phyloP scores from a whole-genome alignment of 2,797 vertebrate species.

The Enteromius radiatus region DNA sequence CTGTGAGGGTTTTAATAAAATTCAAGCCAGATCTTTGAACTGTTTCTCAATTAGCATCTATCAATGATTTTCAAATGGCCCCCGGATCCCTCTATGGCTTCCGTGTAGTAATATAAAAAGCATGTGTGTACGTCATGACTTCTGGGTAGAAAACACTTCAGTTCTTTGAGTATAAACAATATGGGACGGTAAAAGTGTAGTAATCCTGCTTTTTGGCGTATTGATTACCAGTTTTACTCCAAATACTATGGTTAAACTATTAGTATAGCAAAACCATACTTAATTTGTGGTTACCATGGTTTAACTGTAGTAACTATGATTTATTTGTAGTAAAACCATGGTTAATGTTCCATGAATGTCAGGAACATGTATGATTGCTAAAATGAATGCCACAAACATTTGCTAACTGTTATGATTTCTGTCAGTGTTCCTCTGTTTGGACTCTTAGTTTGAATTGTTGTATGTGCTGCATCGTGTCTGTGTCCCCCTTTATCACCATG shows the following conservation, averaged over 20 bases:
- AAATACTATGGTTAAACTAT: not conserved
- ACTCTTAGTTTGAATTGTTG: no score
- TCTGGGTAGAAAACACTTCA: constrained; percentile 7
- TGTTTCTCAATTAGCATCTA: constrained; percentile 31
- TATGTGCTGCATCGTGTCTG: no score
- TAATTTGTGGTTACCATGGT: no score
- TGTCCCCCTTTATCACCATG: no score
- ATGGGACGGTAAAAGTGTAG: not conserved
- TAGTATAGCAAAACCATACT: not conserved
- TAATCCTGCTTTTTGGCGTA: no score
- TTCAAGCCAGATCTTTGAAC: constrained; percentile 33
- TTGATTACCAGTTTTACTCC: no score
- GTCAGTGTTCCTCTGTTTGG: no score
- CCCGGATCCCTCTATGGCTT: not conserved
- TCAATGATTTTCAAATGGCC: constrained; percentile 24
- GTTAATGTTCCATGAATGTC: not conserved
- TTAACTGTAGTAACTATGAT: not conserved
- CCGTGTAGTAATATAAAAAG: constrained; percentile 17
- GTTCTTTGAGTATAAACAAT: constrained; percentile 8
- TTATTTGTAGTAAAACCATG: not conserved
- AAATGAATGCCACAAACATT: not conserved
- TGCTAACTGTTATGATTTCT: not conserved
- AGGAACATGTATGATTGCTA: not conserved
- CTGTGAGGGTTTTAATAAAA: constrained; percentile 46
- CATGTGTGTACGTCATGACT: constrained; percentile 3